Evolutionary conservation across 1,140 invertebrate genomes (phyloP), one percentile per base, ranked within the genome.

Genomic region (Drosophila varians): DNA sequence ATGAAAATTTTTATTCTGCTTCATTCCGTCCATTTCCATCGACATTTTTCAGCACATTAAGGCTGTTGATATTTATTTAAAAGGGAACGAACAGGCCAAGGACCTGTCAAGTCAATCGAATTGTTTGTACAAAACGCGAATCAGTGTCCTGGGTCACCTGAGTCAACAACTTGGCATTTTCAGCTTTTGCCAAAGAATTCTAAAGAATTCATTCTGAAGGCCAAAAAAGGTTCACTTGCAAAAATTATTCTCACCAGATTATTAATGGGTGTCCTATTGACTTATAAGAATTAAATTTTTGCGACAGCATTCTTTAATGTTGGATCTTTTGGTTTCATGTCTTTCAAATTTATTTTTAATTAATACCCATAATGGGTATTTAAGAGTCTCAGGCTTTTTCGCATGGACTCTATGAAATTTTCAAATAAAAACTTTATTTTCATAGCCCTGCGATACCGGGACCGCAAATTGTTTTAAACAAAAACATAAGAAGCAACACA

Each of bases 391-490:
- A 11, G 9, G 0, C 3, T 31, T 31, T 31, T 11, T 0, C 0
- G 9, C 6, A 28, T 8, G 26, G 8, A 28, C 8, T 28, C 26
- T 28, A 16, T 36, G 46, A 55, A 68, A 48, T 45, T 9, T 31
- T 38, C 21, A 12, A 54, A 57, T 48, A 77, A 18, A 74, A 64
- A 66, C 49, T 46, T 74, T 77, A 38, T 12, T 14, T 12, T 16
- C 12, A 0, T 70, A 54, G 25, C 19, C 40, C 75, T 42, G n/a
- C 46, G 21, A 28, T 21, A 11, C 9, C 7, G 25, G 36, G 9
- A 74, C 69, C 69, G 60, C 82, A 86, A 82, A 87, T 87, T 87
- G 69, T 86, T 86, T 86, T 62, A 70, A 87, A 49, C 64, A 61
- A 73, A 74, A 72, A 74, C 36, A 51, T 28, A 48, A 64, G 42